Evolutionary conservation across 2,797 vertebrate species (phyloP).

Genomic region (Gorsachius magnificus): DNA sequence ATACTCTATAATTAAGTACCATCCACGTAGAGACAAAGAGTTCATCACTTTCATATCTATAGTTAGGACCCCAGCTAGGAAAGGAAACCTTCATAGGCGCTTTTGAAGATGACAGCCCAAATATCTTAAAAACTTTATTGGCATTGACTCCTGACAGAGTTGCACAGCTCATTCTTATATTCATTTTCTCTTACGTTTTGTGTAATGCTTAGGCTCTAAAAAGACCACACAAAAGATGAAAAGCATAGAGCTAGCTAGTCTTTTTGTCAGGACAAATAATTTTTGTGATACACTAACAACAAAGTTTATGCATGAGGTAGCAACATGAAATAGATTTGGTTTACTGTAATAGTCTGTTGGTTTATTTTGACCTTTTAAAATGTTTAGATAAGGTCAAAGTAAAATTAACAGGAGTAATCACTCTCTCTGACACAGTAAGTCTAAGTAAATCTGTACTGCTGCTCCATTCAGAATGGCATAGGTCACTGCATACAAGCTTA

Average conservation of each 20-base stretch:
- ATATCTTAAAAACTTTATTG: not conserved
- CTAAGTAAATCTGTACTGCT: not conserved
- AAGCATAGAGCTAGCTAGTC: not conserved
- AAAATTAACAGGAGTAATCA: conserved; percentile 18
- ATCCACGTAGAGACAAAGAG: not conserved
- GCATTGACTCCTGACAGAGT: not conserved
- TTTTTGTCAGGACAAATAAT: not conserved
- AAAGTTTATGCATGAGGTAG: not conserved
- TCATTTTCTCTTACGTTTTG: not conserved
- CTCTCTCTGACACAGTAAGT: not conserved
- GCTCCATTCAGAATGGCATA: not conserved
- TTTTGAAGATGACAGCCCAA: not conserved
- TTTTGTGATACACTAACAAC: not conserved
- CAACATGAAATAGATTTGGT: not conserved
- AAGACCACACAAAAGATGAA: not conserved
- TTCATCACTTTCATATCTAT: not conserved
- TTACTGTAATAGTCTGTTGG: not conserved
- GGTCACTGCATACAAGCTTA: not conserved
- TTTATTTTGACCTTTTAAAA: not conserved
- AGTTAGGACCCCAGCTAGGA: not conserved
- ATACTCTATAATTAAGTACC: not conserved
- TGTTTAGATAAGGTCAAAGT: not conserved
- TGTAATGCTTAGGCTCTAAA: not conserved
- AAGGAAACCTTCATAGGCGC: not conserved
- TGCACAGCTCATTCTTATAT: not conserved